Conservation (phyloP, 2,797 vertebrate genomes). For the Lycodopsis pacificus region DNA sequence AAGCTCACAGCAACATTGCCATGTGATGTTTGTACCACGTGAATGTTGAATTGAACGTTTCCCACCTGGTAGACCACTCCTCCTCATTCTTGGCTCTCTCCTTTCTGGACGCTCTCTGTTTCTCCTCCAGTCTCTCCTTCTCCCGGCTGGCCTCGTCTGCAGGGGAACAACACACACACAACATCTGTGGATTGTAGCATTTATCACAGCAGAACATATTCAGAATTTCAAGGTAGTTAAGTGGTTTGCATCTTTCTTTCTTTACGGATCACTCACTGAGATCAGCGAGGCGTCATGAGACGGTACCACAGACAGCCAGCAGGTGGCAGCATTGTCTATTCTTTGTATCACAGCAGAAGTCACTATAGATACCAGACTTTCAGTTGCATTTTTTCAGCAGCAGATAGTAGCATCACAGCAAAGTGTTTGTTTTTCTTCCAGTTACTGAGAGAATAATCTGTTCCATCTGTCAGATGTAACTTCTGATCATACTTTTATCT, state of each 20-base stretch:
- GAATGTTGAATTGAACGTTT: not conserved
- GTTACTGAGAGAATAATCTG: not conserved
- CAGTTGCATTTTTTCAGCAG: not conserved
- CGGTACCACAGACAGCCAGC: slow-evolving; percentile 28
- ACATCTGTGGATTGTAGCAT: not conserved
- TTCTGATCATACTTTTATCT: not conserved
- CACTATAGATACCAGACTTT: not conserved
- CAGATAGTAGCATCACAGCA: not conserved
- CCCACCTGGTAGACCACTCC: slow-evolving; percentile 93
- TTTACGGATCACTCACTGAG: not conserved
- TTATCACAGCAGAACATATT: not conserved
- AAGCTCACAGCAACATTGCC: not conserved
- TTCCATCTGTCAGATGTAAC: not conserved
- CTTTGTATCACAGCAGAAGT: not conserved
- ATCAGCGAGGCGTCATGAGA: not conserved
- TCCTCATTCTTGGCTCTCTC: slow-evolving; percentile 87
- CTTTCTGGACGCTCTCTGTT: slow-evolving; percentile 92
- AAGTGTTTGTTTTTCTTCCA: not conserved
- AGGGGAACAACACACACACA: slow-evolving; percentile 22
- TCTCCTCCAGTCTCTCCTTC: slow-evolving; percentile 96
- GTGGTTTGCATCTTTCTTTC: not conserved
- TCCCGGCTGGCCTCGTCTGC: slow-evolving; percentile 92
- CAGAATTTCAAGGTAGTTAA: not conserved
- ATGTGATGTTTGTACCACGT: not conserved
- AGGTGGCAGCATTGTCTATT: slow-evolving; percentile 48